Evolutionary conservation across 2,797 vertebrate species (phyloP), one percentile per base, ranked within the genome.

Genomic region (Hemibagrus guttatus): DNA sequence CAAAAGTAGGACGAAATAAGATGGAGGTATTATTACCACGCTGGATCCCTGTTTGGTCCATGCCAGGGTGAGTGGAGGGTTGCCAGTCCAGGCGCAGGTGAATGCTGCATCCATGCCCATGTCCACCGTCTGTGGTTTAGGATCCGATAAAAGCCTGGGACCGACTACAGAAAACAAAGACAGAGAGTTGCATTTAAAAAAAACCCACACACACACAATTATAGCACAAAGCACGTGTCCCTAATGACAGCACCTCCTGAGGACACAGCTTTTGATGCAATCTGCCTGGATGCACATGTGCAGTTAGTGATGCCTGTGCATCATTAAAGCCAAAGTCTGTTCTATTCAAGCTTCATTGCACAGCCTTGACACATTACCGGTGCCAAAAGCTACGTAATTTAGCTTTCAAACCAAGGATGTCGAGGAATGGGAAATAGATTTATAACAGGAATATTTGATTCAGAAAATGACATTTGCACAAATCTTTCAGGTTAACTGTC

Each of bases 71-170:
- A 97, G 95, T 35, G 95, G 96, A 59, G 97, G 97, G 91, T 98
- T 98, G 84, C 97, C 97, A 1, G 95, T 96, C 97, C 97, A 98
- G 19, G 95, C 94, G 76, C 97, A 98, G 86, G 95, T 97, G 89
- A 98, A 98, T 3, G 95, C 95, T 1, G 97, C 95, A 19, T 98
- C 97, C 93, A 96, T 95, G 3, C 96, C 97, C 0, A 92, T 88
- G 76, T 98, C 97, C 87, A 97, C 96, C 0, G 92, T 96, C 92
- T 95, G 84, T 2, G 97, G 95, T 71, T 96, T 96, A 0, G 97
- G 97, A 90, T 96, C 96, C 0, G 96, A 95, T 79, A 96, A 91
- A 85, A 98, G 93, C 91, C 95, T 94, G 46, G 97, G 97, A 35
- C 97, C 97, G 80, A 97, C 97, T 98, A 89, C 58, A 89, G 72